Evolutionary conservation across 1,140 invertebrate species (phyloP).

Genomic region (Whitmania pigra): DNA sequence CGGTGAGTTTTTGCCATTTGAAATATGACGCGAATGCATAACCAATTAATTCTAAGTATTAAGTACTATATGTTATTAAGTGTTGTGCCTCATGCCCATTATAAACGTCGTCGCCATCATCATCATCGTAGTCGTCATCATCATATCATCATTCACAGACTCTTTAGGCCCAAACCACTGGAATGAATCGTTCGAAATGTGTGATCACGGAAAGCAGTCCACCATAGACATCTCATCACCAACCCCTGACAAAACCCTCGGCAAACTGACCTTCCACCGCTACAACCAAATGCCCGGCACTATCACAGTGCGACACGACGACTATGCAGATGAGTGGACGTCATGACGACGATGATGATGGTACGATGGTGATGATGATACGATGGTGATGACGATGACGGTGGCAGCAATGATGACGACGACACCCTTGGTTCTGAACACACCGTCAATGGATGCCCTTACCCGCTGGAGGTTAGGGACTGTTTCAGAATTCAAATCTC

Average conservation of each 20-base stretch:
- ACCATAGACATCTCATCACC: background rate
- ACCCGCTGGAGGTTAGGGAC: conserved; percentile 33
- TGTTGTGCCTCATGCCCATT: background rate
- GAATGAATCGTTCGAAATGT: background rate
- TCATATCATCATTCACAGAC: background rate
- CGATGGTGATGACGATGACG: too few relatives aligned
- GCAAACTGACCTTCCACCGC: background rate
- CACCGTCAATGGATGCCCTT: conserved; percentile 27
- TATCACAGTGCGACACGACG: background rate
- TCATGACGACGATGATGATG: background rate
- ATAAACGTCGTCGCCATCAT: background rate
- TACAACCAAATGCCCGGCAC: background rate
- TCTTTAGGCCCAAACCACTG: background rate
- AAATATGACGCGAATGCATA: too few relatives aligned
- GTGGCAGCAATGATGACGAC: too few relatives aligned
- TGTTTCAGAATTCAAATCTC: background rate
- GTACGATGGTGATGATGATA: background rate
- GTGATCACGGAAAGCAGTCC: background rate
- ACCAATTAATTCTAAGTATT: background rate
- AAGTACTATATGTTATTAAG: background rate
- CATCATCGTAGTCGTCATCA: too few relatives aligned
- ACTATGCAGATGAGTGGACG: background rate
- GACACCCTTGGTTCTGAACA: conserved; percentile 34
- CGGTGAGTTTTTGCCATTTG: too few relatives aligned
- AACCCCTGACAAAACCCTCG: background rate